Evolutionary conservation across 64 coral and sea anemone species (phyloP).

Genomic region (Stichodactyla helianthus): DNA sequence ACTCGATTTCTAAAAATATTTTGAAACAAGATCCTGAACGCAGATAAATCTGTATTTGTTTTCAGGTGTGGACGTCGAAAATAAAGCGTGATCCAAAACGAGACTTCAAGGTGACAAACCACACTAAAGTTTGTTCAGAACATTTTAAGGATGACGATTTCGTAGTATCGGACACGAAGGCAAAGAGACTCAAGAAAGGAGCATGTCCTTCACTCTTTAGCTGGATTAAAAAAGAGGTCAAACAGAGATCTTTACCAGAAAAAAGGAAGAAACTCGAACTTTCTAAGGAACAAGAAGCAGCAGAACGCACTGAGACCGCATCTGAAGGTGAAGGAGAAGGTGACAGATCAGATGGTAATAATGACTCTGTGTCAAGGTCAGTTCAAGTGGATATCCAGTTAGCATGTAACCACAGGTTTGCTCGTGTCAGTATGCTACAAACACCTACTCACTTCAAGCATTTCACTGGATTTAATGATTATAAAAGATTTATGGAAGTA

Average conservation of each 20-base stretch:
- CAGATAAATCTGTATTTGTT: no score
- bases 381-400: background rate
- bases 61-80: background rate
- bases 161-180: background rate
- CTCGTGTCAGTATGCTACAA: background rate
- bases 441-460: background rate
- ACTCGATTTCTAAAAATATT: no score
- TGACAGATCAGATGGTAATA: background rate
- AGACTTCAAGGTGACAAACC: constrained; percentile 13
- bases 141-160: constrained; percentile 30
- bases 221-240: constrained; percentile 3
- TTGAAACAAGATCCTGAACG: no score
- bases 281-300: background rate
- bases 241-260: no score
- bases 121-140: constrained; percentile 26
- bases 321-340: background rate
- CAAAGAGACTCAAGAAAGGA: background rate
- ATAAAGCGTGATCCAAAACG: constrained; percentile 19
- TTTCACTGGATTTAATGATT: background rate
- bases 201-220: constrained; percentile 28
- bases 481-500: background rate
- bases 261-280: no score
- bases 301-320: background rate
- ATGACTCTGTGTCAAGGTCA: background rate
- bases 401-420: background rate